Base-by-base conservation (phyloP, 2,797 vertebrate species). In the Smutsia gigantea region DNA sequence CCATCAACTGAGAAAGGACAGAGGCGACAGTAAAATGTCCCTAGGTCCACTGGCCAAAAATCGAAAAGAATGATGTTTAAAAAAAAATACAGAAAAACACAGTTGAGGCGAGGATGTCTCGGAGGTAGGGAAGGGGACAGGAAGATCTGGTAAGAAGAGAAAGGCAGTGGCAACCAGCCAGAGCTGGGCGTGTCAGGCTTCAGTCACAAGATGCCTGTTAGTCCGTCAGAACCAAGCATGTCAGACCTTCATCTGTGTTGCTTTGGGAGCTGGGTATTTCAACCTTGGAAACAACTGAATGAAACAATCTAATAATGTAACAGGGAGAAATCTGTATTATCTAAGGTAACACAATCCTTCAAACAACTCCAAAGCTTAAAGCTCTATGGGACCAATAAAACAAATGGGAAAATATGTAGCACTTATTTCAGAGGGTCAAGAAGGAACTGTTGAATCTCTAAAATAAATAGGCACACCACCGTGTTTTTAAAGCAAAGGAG, bases 401-500 rank as follows among this genome's bases (percentile, higher is more conserved):
- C 3, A 57, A n/a, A 15, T 42, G 29, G 39, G 12, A 23, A 46
- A 57, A 75, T 25, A 18, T 25, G 25, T 34, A 3, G 17, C 25
- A 27, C 81, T 86, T 66, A 94, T 68, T 95, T 88, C 49, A 84
- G 25, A 83, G 13, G 2, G 29, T 14, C 49, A 90, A 57, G 34
- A 82, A 88, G 92, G n/a, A 84, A 61, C 27, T 34, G 37, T 12
- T 11, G 83, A 46, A 23, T 87, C 59, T 57, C 25, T 92, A 77
- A 96, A 92, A 51, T 57, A 75, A 77, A 90, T 74, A 82, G n/a
- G 25, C 8, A 83, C 21, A 37, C 12, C 0, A 21, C 29, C 12
- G 3, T 90, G 4, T 49, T 87, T 95, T 93, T 34, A 90, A 81
- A 84, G 39, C n/a, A 90, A 92, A 13, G 49, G 21, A 79, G 74